These are phyloP conservation scores for Nyctalus aviator DNA, from an alignment of 2,797 vertebrate genomes.

Conservation along the genomic window DNA sequence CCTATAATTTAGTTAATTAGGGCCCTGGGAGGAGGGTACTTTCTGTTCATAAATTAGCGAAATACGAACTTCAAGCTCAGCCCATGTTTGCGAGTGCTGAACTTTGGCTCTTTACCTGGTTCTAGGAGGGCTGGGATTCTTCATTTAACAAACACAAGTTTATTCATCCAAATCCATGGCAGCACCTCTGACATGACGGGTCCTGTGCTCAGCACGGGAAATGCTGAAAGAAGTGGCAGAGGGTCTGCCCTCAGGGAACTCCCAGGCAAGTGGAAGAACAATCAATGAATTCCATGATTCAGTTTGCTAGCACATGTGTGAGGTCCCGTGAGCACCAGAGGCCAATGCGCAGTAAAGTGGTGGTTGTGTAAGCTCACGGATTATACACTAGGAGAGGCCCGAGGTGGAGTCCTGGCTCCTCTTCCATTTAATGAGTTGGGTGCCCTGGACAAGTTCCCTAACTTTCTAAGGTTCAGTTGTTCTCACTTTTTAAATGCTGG, in stretches of 20 bases:
- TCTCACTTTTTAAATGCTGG: not conserved
- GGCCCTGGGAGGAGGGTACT: not conserved
- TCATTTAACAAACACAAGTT: not conserved
- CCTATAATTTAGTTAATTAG: constrained; percentile 36
- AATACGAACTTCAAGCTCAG: not conserved
- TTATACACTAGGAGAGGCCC: not conserved
- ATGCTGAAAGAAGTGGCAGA: not conserved
- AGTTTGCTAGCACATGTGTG: rapidly evolving
- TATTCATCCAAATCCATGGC: not conserved
- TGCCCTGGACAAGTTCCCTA: not conserved
- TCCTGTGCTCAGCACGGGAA: not conserved
- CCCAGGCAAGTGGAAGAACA: not conserved
- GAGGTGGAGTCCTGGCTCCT: not conserved
- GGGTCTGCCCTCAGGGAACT: not conserved
- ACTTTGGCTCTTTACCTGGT: not conserved
- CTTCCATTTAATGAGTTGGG: not conserved
- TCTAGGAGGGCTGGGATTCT: not conserved
- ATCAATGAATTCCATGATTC: too few species aligned
- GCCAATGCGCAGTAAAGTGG: rapidly evolving
- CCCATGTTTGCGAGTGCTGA: not conserved
- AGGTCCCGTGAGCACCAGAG: not conserved
- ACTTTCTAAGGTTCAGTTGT: not conserved
- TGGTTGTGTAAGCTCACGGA: not conserved
- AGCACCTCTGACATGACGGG: not conserved
- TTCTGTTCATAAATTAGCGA: not conserved